Conservation (phyloP, 2,797 vertebrate genomes). For the Sebastolobus altivelis region DNA sequence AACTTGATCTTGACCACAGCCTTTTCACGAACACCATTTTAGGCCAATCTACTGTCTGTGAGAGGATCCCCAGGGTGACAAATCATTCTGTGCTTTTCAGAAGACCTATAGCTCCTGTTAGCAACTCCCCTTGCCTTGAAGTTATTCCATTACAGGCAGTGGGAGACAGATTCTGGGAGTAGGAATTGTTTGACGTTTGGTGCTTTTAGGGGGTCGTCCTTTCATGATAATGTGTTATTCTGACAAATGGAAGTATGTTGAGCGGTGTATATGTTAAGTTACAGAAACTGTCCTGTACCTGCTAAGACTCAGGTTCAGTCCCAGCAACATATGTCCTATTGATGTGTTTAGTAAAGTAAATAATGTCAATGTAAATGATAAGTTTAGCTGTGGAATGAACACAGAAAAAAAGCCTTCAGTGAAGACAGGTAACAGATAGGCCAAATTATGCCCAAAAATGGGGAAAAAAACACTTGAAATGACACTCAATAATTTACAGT, state of each 20-base stretch:
- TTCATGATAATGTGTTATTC: constrained; percentile 12
- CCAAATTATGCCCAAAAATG: not conserved
- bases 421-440: not conserved
- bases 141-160: constrained; percentile 18
- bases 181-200: constrained; percentile 30
- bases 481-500: too few relatives aligned
- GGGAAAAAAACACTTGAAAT: not conserved
- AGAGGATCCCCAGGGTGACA: constrained; percentile 10
- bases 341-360: constrained; percentile 1
- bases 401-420: not conserved
- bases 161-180: constrained; percentile 1
- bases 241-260: constrained; percentile 32
- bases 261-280: not conserved
- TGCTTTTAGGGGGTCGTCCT: constrained; percentile 35
- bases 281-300: constrained; percentile 3
- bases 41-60: constrained; percentile 8
- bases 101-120: constrained; percentile 18
- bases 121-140: not conserved
- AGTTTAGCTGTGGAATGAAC: not conserved
- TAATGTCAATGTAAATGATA: not conserved
- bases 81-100: constrained; percentile 24
- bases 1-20: not conserved
- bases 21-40: constrained; percentile 24
- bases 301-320: constrained; percentile 15
- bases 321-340: not conserved